Base-by-base conservation (phyloP, 1,140 invertebrate genomes). In the Prorops nasuta region DNA sequence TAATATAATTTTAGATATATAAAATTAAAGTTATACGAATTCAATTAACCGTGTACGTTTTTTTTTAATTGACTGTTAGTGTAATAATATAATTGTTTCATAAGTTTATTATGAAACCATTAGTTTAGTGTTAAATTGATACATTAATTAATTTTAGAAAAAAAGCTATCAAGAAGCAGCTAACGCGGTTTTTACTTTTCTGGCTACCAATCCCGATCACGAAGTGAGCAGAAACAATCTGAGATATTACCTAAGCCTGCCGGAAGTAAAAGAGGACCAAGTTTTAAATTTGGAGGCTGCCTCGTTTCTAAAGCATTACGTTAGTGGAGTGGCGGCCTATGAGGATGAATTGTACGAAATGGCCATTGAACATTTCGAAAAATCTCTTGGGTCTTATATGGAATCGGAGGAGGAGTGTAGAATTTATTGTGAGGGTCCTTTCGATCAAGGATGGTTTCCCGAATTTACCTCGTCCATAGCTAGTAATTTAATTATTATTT, bases 171-270 rank as follows among this genome's bases (percentile, higher is more conserved):
- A 83, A 64, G 81, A 88, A 62, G 90, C 90, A 18, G 88, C 88
- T 8, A 85, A 87, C 51, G 83, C 86, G 37, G 82, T 86, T 34
- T 92, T 85, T 54, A 92, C 90, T 1, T 90, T 81, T 67, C 71
- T 88, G 42, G 69, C 85, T 6, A 67, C 63, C 10, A 80, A 92
- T 74, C 85, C 86, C 19, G 71, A 84, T 28, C 81, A 90, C 65
- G 68, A 81, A 50, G 72, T 80, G 22, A 87, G 85, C 73, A 57
- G 76, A 49, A 72, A 74, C 28, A 89, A 86, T 74, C 63, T 91
- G 2, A 71, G 84, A 22, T 84, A 83, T 62, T 92, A 91, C 63
- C 67, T 85, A 36, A 72, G 75, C 16, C 71, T 84, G 37, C 79
- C 81, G 17, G 79, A 81, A 52, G 82, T 90, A 32, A 67, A 83